Evolutionary conservation across 2,888 invertebrate species (phyloP).

Genomic region (Caenorhabditis afra): DNA sequence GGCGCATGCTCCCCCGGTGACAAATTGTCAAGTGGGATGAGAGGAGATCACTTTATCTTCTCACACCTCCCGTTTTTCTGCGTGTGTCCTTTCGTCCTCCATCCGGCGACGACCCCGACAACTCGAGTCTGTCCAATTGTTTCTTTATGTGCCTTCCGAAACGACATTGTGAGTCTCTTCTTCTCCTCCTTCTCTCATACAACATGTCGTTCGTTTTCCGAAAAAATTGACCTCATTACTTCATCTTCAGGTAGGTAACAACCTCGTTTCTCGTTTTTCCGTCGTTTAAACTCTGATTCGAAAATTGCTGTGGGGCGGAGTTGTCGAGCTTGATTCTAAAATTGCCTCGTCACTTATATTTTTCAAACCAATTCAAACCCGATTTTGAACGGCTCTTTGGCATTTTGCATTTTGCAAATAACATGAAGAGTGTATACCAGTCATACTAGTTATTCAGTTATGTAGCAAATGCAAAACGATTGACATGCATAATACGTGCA

Average conservation of each 20-base stretch:
- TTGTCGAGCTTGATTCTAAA: background rate
- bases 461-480: constrained; percentile 38
- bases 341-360: no score
- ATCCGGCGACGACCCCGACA: constrained; percentile 35
- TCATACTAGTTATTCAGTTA: constrained; percentile 49
- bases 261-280: constrained; percentile 20
- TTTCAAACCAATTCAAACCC: constrained; percentile 2
- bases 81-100: constrained; percentile 13
- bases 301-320: constrained; percentile 11
- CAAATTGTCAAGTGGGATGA: constrained; percentile 34
- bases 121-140: constrained; percentile 56
- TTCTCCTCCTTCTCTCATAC: constrained; percentile 11
- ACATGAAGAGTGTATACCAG: constrained; percentile 3
- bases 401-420: constrained; percentile 6
- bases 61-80: constrained; percentile 19
- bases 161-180: constrained; percentile 56
- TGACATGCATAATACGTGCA: constrained; percentile 49
- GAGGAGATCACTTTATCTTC: constrained; percentile 50
- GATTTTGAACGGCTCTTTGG: constrained; percentile 2
- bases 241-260: constrained; percentile 52
- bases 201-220: constrained; percentile 47
- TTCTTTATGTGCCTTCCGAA: constrained; percentile 59
- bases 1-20: constrained; percentile 25
- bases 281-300: constrained; percentile 3
- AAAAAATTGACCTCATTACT: constrained; percentile 59